Percentiles rank a stretch among this genome's conserved stretches.
phyloP scores from a whole-genome alignment of 2,797 vertebrate genomes.

The Rachycentron canadum region DNA sequence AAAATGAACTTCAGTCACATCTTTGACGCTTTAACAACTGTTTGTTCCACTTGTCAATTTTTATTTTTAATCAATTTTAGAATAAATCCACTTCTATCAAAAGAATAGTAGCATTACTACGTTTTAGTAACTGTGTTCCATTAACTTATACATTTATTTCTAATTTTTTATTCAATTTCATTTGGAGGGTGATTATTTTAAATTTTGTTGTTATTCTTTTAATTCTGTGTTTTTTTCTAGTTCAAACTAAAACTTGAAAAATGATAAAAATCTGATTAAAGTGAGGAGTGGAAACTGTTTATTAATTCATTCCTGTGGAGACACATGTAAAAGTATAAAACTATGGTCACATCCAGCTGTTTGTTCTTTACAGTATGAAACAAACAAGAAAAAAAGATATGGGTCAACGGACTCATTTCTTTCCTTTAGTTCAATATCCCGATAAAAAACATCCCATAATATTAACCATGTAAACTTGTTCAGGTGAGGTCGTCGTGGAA shows the following conservation, averaged over 20 bases:
- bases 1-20: too few species aligned
- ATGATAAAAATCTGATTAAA: background rate
- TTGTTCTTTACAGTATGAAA: background rate
- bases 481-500: background rate
- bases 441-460: background rate
- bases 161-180: too few species aligned
- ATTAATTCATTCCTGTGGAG: background rate
- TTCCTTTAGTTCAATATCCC: background rate
- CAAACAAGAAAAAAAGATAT: too few species aligned
- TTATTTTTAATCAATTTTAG: background rate
- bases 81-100: too few species aligned
- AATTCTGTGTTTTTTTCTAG: too few species aligned
- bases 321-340: conserved; percentile 48
- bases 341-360: conserved; percentile 9
- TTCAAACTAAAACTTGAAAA: background rate
- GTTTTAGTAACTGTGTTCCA: too few species aligned
- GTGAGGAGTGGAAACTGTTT: background rate
- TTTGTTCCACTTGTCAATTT: background rate
- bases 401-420: too few species aligned
- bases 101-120: too few species aligned
- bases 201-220: too few species aligned
- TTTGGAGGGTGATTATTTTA: too few species aligned
- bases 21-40: background rate
- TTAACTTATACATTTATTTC: too few species aligned
- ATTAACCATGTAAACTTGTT: background rate